These are phyloP conservation scores for Amazona guildingii DNA, from an alignment of 2,113 vertebrate genomes.

Conservation along the genomic window DNA sequence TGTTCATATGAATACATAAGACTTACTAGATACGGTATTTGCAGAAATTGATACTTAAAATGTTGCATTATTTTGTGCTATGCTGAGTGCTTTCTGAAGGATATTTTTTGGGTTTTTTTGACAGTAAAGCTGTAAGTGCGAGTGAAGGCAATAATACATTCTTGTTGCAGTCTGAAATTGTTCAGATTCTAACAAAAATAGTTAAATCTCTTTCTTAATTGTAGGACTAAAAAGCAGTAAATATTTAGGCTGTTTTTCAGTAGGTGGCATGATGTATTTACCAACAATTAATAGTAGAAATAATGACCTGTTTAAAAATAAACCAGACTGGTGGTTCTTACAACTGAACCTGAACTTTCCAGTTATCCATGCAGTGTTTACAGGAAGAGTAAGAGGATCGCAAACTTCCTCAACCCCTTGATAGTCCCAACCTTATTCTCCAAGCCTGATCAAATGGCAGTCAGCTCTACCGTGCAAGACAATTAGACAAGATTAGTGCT, in stretches of 20 bases:
- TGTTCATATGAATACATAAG: neutral
- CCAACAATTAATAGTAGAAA: neutral
- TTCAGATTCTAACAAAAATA: neutral
- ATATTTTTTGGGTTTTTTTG: neutral
- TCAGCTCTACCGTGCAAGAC: neutral
- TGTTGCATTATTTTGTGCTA: neutral
- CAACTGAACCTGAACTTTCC: neutral
- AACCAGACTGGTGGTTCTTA: neutral
- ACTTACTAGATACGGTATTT: neutral
- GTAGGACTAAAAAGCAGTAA: neutral
- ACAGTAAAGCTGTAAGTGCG: neutral
- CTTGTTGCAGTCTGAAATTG: neutral
- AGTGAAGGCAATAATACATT: neutral
- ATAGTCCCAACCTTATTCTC: neutral
- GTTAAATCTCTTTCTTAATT: neutral
- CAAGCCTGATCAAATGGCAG: neutral
- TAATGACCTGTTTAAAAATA: neutral
- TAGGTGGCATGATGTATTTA: neutral
- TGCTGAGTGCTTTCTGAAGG: neutral
- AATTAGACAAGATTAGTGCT: neutral
- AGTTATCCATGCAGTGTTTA: neutral
- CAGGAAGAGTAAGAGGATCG: neutral
- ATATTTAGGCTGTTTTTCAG: neutral
- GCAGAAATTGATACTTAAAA: neutral
- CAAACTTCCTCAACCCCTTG: neutral